A percentile compares a stretch with the other conserved stretches of the same genome.
Conservation (phyloP, 2,888 invertebrate species). For the Andrena haemorrhoa region DNA sequence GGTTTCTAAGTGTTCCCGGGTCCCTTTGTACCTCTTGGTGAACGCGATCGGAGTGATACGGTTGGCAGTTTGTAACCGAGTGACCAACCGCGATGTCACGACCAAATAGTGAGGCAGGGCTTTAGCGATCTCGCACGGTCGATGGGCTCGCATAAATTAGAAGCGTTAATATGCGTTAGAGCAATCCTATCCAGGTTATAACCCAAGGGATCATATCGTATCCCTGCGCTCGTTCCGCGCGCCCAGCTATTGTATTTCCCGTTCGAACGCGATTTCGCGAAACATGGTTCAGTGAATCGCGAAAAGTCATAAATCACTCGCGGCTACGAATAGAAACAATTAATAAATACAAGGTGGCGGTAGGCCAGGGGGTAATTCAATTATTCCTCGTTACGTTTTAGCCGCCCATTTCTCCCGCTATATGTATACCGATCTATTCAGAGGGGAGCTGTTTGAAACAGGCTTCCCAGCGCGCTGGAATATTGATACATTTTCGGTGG, state of each 20-base stretch:
- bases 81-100: constrained; percentile 59
- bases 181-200: constrained; percentile 65
- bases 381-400: constrained; percentile 5
- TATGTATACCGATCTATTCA: not conserved
- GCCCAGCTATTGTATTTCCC: constrained; percentile 46
- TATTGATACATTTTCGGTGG: not conserved
- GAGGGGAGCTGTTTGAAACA: not conserved
- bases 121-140: constrained; percentile 64
- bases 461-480: not conserved
- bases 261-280: constrained; percentile 14
- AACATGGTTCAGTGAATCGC: constrained; percentile 13
- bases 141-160: constrained; percentile 75
- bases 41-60: constrained; percentile 69
- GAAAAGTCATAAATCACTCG: constrained; percentile 29
- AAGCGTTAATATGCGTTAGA: constrained; percentile 73
- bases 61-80: constrained; percentile 55
- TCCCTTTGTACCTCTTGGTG: constrained; percentile 70
- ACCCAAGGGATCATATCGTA: constrained; percentile 55
- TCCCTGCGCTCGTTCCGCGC: constrained; percentile 16
- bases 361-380: constrained; percentile 1
- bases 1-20: constrained; percentile 49
- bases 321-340: constrained; percentile 10
- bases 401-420: not conserved
- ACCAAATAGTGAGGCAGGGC: constrained; percentile 40
- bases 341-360: not conserved